Conservation (phyloP, 2,888 invertebrate species). For the Meiosimyza platycephala region DNA sequence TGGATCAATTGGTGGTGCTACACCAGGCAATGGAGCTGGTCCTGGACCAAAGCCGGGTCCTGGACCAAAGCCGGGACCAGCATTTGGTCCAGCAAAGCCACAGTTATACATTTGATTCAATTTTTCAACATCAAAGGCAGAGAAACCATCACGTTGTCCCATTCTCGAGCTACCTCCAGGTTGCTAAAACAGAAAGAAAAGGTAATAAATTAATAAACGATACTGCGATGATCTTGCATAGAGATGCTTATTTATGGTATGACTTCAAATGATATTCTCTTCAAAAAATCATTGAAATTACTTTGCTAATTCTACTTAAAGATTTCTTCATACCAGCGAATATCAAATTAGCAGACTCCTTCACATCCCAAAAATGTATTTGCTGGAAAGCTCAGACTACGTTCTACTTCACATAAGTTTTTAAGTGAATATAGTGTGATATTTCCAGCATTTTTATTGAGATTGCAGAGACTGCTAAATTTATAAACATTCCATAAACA, state of each 20-base stretch:
- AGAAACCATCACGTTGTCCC: slow-evolving; percentile 82
- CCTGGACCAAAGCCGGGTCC: slow-evolving; percentile 26
- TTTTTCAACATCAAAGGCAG: slow-evolving; percentile 78
- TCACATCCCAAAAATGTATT: background rate
- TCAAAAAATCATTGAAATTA: background rate
- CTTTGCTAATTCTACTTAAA: too few relatives aligned
- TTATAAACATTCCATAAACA: too few relatives aligned
- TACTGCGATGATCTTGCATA: background rate
- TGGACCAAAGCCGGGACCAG: background rate
- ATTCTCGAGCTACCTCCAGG: slow-evolving; percentile 67
- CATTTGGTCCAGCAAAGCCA: slow-evolving; percentile 28
- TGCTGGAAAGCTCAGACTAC: background rate
- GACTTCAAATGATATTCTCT: background rate
- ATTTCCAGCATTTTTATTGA: too few relatives aligned
- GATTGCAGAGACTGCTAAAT: too few relatives aligned
- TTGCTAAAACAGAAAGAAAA: slow-evolving; percentile 46
- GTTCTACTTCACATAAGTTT: too few relatives aligned
- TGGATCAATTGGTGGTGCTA: slow-evolving; percentile 30
- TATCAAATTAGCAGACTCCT: too few relatives aligned
- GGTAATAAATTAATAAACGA: background rate
- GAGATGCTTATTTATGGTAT: background rate
- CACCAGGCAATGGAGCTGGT: slow-evolving; percentile 16
- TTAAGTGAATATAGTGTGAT: too few relatives aligned
- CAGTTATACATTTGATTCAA: slow-evolving; percentile 83
- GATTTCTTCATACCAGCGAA: too few relatives aligned